Base-by-base conservation (phyloP, 1,140 invertebrate species). In the Centruroides vittatus region DNA sequence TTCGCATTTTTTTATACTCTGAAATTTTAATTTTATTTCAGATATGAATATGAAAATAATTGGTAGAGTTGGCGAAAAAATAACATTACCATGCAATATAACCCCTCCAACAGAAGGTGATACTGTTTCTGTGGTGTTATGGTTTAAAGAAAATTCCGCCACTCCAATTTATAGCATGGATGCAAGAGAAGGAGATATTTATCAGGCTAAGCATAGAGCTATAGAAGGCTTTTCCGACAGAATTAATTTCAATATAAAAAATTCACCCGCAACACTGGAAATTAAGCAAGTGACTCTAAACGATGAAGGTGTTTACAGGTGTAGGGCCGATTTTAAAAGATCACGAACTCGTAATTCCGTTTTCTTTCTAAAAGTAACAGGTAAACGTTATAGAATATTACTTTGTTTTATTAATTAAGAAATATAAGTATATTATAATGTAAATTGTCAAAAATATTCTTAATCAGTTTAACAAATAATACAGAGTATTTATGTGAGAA, bases 311-410 rank as follows among this genome's bases (percentile, higher is more conserved):
- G 78, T 89, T 52, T 94, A 92, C 73, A 79, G 89, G 67, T 93
- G 90, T 74, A 79, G 91, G 47, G 89, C 92, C 9, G 89, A 93
- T 73, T 93, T 92, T 75, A 83, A 85, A 70, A 81, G 86, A 65
- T 88, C 86, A 11, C 88, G 91, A 73, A 92, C 89, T 1, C 79
- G 63, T 47, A 67, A 69, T 54, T 62, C 68, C 50, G 46, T 66
- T 4, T 58, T 69, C 0, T 41, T 46, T 51, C 52, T 69, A 3
- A 65, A 66, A 61, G 67, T 69, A 46, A 65, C 65, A 41, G 65
- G 67, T 69, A 53, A 67, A 61, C 62, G 4, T 23, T 8, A 54
- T 10, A 13, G 49, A 12, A 54, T 9, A 58, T 36, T 13, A 23
- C 2, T 23, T 23, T 23, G 23, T 23, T 23, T 23, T 23, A 23